A percentile compares a stretch with the other conserved stretches of the same genome.
Evolutionary conservation across 2,113 vertebrate species (phyloP).

Genomic region (Clinocottus analis): DNA sequence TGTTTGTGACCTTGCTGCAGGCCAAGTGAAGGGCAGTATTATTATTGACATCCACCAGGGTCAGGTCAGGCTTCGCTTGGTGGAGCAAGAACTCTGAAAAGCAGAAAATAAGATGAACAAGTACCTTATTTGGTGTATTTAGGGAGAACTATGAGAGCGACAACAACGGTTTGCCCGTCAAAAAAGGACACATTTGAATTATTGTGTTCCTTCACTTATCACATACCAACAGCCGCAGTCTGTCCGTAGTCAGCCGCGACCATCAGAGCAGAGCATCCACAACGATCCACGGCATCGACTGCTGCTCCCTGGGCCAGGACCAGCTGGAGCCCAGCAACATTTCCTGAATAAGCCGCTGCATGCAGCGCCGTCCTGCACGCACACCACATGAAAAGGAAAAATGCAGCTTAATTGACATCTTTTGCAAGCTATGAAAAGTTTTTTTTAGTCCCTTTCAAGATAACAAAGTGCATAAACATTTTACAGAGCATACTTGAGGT

Average conservation of each 20-base stretch:
- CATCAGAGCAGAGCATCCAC: constrained; percentile 93
- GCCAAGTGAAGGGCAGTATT: constrained; percentile 98
- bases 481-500: neutral
- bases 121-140: too few relatives aligned
- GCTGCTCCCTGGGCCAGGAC: constrained; percentile 90
- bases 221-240: constrained; percentile 89
- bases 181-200: too few relatives aligned
- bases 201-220: too few relatives aligned
- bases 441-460: neutral
- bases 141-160: too few relatives aligned
- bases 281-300: constrained; percentile 88
- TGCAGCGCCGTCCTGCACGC: constrained; percentile 91
- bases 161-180: too few relatives aligned
- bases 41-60: constrained; percentile 93
- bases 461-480: neutral
- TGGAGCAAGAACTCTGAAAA: constrained; percentile 92
- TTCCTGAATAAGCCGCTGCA: constrained; percentile 94
- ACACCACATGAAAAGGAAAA: constrained; percentile 2
- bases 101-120: constrained; percentile 43
- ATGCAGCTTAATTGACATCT: neutral
- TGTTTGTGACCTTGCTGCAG: constrained; percentile 91
- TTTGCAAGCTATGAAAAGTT: neutral
- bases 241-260: constrained; percentile 92
- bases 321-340: constrained; percentile 90
- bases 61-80: constrained; percentile 91